Percentiles rank a stretch among this genome's conserved stretches.
phyloP scores from a whole-genome alignment of 2,113 vertebrate species.

The Ranitomeya variabilis region DNA sequence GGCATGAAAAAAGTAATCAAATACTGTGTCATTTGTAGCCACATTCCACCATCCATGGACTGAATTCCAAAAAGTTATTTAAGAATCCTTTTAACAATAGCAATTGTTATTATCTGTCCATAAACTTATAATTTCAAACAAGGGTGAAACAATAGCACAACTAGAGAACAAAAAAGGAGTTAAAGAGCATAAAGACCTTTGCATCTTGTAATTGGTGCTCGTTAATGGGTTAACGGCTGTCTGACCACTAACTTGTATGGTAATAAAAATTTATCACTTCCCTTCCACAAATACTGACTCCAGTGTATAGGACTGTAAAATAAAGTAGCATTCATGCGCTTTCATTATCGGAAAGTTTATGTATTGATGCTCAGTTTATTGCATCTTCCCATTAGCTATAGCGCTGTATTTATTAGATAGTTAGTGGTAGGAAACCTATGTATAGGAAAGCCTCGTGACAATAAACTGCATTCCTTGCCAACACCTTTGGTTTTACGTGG shows the following conservation, averaged over 20 bases:
- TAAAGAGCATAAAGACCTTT: not conserved
- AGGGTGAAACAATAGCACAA: not conserved
- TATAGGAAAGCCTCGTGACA: not conserved
- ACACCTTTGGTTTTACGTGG: conserved; percentile 35
- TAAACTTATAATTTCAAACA: not conserved
- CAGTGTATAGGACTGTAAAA: not conserved
- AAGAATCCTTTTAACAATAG: not conserved
- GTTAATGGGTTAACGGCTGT: conserved; percentile 2
- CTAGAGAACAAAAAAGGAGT: not conserved
- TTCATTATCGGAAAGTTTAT: conserved; percentile 8
- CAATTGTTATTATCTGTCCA: not conserved
- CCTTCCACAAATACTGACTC: conserved; percentile 8
- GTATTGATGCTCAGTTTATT: conserved; percentile 18
- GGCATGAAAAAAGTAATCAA: not conserved
- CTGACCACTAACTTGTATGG: not conserved
- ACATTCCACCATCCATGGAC: not conserved
- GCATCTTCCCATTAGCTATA: not conserved
- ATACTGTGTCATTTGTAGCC: not conserved
- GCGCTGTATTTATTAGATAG: conserved; percentile 20
- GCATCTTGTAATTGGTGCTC: conserved; percentile 2
- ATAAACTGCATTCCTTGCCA: conserved; percentile 36
- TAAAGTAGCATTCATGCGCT: not conserved
- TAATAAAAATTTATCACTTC: conserved; percentile 15
- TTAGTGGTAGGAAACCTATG: conserved; percentile 17
- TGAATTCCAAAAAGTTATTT: not conserved